Evolutionary conservation across 2,797 vertebrate genomes (phyloP), one percentile per base, ranked within the genome.

Genomic region (Molothrus aeneus): DNA sequence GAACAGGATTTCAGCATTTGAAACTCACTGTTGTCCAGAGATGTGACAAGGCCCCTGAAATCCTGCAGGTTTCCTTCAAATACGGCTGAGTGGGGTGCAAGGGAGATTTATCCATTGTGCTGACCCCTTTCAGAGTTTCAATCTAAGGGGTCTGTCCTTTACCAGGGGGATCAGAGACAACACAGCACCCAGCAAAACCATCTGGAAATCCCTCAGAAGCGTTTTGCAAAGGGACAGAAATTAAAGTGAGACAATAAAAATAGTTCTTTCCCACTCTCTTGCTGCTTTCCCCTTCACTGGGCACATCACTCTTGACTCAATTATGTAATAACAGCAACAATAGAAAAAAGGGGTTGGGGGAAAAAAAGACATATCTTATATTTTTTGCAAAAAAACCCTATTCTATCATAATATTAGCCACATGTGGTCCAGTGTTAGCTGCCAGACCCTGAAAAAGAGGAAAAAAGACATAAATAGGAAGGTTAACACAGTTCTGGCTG

Each of bases 401-500:
- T 80, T 81, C 29, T 56, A 18, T 73, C 64, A 42, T 48, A 97
- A 98, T 80, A 90, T 90, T 84, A 97, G 96, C 88, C 79, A 94
- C 31, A 78, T 96, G 95, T 80, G 32, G 97, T 96, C 97, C 83
- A 90, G 95, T 96, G 96, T 97, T 98, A 98, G 98, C 98, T 98
- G 98, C 96, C 81, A 97, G 97, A 97, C 97, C 97, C 98, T 98
- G 97, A 98, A 98, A 97, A 94, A 92, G 85, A 47, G 90, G 59
- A 75, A 95, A 94, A 98, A 97, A 93, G 7, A 64, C 47, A 96
- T 97, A 97, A 97, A 97, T 91, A 95, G 56, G 91, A 97, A 97
- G 97, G 97, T 98, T 98, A 97, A 92, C 86, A 97, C 97, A 98
- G 97, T 98, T 97, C 96, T 97, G 96, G 93, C 95, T 97, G 97